Evolutionary conservation across 2,888 invertebrate species (phyloP), one percentile per base, ranked within the genome.

Genomic region (Anoplius nigerrimus): DNA sequence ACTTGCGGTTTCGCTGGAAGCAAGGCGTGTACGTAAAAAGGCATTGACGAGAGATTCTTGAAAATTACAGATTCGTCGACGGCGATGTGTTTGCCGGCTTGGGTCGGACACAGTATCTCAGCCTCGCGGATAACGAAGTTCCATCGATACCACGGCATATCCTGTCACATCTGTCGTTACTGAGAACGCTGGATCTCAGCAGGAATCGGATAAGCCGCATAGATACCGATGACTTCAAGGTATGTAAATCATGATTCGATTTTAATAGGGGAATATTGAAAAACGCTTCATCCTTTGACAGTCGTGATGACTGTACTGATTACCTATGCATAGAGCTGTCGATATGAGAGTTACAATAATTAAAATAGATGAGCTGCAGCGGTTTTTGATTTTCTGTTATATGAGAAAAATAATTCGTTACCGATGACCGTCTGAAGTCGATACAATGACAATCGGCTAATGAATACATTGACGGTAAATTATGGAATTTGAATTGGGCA

Each of bases 141-240:
- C 90, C 92, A 45, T 92, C 93, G 80, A 92, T 97, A 89, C 97
- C 97, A 3, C 91, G 93, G 56, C 93, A 94, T 74, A 92, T 95
- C 54, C 90, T 95, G 68, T 92, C 92, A 60, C 93, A 94, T 83
- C 91, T 96, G 89, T 94, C 95, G 0, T 92, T 93, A 76, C 91
- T 97, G 66, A 93, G 93, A 84, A 95, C 95, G 0, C 90, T 98
- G 69, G 96, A 97, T 88, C 90, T 98, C 67, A 95, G 95, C 77
- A 91, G 96, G 75, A 95, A 96, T 84, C 93, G 92, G 77, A 94
- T 98, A 77, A 92, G 92, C 68, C 91, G 92, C 59, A 91, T 98
- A 61, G 92, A 92, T 27, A 92, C 93, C 74, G 92, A 93, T 60
- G 95, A 95, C 84, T 93, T 98, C 78, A 92, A 92, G 90, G 95